Base-by-base conservation (phyloP, 1,140 invertebrate species). In the Drosophila miranda region DNA sequence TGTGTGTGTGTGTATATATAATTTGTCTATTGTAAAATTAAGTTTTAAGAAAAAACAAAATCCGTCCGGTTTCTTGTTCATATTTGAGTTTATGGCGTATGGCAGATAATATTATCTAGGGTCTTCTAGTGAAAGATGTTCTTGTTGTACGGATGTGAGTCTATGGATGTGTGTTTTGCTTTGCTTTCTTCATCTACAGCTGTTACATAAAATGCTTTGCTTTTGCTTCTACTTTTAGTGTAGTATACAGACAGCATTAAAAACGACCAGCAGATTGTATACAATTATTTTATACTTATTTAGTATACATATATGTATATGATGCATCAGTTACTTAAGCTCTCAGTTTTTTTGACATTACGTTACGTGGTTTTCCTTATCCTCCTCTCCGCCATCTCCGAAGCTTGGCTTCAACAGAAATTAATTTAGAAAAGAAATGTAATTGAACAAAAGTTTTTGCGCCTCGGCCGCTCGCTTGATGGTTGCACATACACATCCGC, bases 361-460 rank as follows among this genome's bases (percentile, higher is more conserved):
- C 64, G 45, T 67, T 68, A 68, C 7, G 30, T 66, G 34, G 48
- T 55, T 68, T 68, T 45, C 34, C n/a, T 46, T 62, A 4, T 13
- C 44, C 16, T 30, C 19, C 44, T 46, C 44, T 46, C 4, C 19
- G 14, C 34, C 6, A 26, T 46, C 23, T 61, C 49, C 50, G 67
- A 82, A 82, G 79, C 79, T 83, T 83, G 79, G 79, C 79, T 83
- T 82, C 78, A 72, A 73, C 51, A 23, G 14, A 81, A 77, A 82
- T 82, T 64, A 78, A 78, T 82, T 81, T 81, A 69, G 69, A 77
- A 50, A 57, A 62, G 8, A 50, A 30, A 23, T 63, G 51, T 56
- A 54, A 57, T 43, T 23, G 52, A 75, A 59, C 54, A 68, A 63
- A 75, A 30, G 56, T 30, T n/a, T n/a, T 41, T 56, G 43, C 26